These are phyloP conservation scores for Elymnias hypermnestra DNA, from an alignment of 1,140 invertebrate genomes.

Conservation along the genomic window DNA sequence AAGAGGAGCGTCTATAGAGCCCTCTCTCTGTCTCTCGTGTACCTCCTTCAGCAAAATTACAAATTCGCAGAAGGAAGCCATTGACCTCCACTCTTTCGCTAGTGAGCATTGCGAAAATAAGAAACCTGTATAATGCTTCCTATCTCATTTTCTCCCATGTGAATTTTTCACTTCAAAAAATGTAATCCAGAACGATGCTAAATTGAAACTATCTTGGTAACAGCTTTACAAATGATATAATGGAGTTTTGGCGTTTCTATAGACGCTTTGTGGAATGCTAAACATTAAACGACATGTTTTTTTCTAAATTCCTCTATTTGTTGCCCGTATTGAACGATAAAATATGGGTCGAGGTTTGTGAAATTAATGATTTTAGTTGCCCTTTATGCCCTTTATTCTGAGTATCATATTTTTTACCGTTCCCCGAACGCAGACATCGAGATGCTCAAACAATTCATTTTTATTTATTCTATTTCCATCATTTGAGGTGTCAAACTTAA, in stretches of 20 bases:
- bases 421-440: slow-evolving; percentile 23
- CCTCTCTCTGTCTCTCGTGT: too few relatives aligned
- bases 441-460: slow-evolving; percentile 19
- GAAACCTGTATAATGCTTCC: too few relatives aligned
- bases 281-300: slow-evolving; percentile 1
- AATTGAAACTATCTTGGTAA: too few relatives aligned
- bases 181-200: too few relatives aligned
- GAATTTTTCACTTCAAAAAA: too few relatives aligned
- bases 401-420: slow-evolving; percentile 30
- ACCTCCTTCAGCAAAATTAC: too few relatives aligned
- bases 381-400: slow-evolving; percentile 32
- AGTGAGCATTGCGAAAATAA: too few relatives aligned
- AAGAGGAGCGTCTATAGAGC: too few relatives aligned
- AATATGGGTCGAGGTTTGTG: slow-evolving; percentile 40
- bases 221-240: too few relatives aligned
- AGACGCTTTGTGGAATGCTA: background rate
- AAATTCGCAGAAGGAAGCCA: too few relatives aligned
- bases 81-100: too few relatives aligned
- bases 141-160: too few relatives aligned
- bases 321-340: slow-evolving; percentile 41
- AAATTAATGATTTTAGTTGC: slow-evolving; percentile 35
- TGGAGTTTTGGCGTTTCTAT: background rate
- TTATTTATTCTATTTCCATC: slow-evolving; percentile 5
- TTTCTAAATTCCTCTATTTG: slow-evolving; percentile 14
- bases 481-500: slow-evolving; percentile 18